Percentiles rank a stretch among this genome's conserved stretches.
Conservation (phyloP, 2,113 vertebrate genomes). For the Rynchops niger region DNA sequence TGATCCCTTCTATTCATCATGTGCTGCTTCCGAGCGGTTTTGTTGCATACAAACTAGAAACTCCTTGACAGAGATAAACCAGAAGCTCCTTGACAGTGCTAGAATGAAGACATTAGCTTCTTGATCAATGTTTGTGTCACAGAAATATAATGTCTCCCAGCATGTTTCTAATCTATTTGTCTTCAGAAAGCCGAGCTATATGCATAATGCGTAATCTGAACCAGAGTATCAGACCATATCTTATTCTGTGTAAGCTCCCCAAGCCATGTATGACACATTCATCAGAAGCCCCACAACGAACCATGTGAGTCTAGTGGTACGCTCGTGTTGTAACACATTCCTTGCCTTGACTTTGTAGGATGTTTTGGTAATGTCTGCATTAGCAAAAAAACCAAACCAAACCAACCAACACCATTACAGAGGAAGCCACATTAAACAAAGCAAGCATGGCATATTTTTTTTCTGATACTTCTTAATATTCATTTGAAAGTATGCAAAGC, state of each 20-base stretch:
- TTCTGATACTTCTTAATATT: not conserved
- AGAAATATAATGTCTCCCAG: not conserved
- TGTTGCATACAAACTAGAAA: not conserved
- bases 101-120: not conserved
- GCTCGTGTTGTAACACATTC: not conserved
- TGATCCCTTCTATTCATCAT: not conserved
- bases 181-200: not conserved
- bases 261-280: not conserved
- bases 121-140: not conserved
- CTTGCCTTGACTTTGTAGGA: not conserved
- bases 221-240: not conserved
- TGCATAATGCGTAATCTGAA: not conserved
- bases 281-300: not conserved
- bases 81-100: not conserved
- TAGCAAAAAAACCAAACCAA: not conserved
- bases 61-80: not conserved
- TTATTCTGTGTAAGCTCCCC: not conserved
- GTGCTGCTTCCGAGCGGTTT: not conserved
- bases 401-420: not conserved
- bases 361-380: not conserved
- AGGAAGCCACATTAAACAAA: not conserved
- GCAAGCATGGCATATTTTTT: not conserved
- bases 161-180: not conserved
- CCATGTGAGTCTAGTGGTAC: not conserved
- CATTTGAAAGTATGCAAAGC: not conserved